Base-by-base conservation (phyloP, 1,140 invertebrate species). In the Anadara kagoshimensis region DNA sequence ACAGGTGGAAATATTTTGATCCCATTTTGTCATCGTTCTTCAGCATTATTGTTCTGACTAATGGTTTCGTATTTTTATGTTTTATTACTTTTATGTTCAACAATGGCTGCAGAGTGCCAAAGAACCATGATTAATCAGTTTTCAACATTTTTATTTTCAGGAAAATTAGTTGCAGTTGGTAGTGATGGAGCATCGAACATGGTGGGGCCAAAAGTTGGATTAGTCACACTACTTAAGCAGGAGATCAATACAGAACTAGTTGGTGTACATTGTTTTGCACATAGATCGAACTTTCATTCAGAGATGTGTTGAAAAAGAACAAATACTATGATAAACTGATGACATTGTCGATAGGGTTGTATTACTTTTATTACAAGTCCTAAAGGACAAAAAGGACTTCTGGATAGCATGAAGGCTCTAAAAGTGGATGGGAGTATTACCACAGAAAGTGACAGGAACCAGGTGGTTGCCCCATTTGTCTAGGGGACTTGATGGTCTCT, bases 251-350 rank as follows among this genome's bases (percentile, higher is more conserved):
- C 20, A 22, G 78, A 75, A 63, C 54, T 76, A 0, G 58, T 78
- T 1, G 75, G 69, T 41, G 45, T 75, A 7, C 73, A 78, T 49
- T 78, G 76, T 45, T 51, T 78, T n/a, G 41, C 36, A 12, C 77
- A 78, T 24, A n/a, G 77, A 0, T 78, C 8, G 73, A 78, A 45
- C 29, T 75, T 1, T 26, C 69, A 0, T 72, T 78, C 16, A 20
- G 73, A 20, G 77, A 78, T 73, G 69, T 67, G 18, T 10, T 73
- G 20, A 78, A 78, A 43, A 73, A 53, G 18, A 22, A 53, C 22
- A 75, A 69, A 58, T 43, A 64, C 1, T 75, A 78, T 47, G 68
- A 78, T 24, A 78, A 75, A 53, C 7, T 69, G 10, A 78, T 78
- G 73, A 78, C 77, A 44, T 41, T 78, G 41, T 24, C 76, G 0